These are phyloP conservation scores for Epicampocera succincta DNA, from an alignment of 2,888 invertebrate species.

Conservation along the genomic window DNA sequence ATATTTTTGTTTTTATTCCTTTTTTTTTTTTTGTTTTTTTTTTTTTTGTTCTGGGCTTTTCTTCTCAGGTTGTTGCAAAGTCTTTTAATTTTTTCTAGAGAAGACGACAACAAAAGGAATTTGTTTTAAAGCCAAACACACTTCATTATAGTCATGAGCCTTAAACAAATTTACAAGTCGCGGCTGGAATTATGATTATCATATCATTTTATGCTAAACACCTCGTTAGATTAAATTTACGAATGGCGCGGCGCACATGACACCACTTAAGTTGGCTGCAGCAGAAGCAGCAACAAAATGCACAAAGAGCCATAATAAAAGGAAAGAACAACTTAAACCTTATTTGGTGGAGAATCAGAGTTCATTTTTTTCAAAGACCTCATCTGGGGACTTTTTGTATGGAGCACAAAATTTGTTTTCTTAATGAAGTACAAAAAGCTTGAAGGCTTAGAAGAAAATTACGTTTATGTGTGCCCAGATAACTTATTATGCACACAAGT, in stretches of 20 bases:
- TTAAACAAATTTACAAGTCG: slow-evolving; percentile 75
- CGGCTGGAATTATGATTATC: slow-evolving; percentile 76
- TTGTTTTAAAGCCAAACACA: slow-evolving; percentile 64
- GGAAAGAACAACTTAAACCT: slow-evolving; percentile 38
- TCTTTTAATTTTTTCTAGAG: slow-evolving; percentile 42
- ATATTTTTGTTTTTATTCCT: slow-evolving; percentile 2
- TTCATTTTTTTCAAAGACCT: background rate
- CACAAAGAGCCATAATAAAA: slow-evolving; percentile 4
- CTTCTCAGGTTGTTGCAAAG: slow-evolving; percentile 35
- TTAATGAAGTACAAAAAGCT: background rate
- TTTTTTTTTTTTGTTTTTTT: background rate
- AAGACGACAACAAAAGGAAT: slow-evolving; percentile 66
- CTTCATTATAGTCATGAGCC: slow-evolving; percentile 71
- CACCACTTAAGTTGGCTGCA: slow-evolving; percentile 37
- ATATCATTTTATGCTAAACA: slow-evolving; percentile 77
- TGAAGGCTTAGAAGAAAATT: too few relatives aligned
- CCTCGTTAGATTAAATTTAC: slow-evolving; percentile 74
- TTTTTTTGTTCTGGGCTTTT: background rate
- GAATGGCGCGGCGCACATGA: slow-evolving; percentile 69
- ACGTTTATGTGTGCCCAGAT: too few relatives aligned
- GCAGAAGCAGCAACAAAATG: slow-evolving; percentile 1
- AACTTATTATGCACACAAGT: too few relatives aligned
- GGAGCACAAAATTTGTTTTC: too few relatives aligned
- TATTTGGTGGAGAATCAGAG: background rate
- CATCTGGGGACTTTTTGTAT: too few relatives aligned